Percentiles rank a stretch among this genome's conserved stretches.
Evolutionary conservation across 2,113 vertebrate species (phyloP).

Genomic region (Catharus bicknelli): DNA sequence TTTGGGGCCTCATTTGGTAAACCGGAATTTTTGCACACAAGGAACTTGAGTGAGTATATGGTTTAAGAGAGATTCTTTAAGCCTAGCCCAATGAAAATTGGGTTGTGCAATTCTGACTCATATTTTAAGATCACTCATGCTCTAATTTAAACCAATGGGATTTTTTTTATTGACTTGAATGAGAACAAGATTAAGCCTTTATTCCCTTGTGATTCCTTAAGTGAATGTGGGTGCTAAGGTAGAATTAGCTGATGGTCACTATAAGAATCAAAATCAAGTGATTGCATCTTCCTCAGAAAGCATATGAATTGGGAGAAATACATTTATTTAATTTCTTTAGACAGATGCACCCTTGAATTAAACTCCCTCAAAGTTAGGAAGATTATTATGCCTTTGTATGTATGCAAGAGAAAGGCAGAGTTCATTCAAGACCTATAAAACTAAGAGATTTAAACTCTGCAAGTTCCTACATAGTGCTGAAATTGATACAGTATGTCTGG

Average conservation of each 20-base stretch:
- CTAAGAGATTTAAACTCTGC: not conserved
- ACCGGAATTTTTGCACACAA: not conserved
- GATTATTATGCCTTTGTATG: not conserved
- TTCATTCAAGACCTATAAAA: not conserved
- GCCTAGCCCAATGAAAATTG: not conserved
- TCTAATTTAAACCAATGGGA: constrained; percentile 8
- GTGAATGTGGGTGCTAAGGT: not conserved
- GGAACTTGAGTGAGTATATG: not conserved
- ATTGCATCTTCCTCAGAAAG: not conserved
- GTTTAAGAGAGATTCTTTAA: not conserved
- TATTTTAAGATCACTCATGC: not conserved
- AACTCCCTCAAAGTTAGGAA: not conserved
- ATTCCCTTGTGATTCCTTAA: not conserved
- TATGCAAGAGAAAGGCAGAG: not conserved
- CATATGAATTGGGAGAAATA: not conserved
- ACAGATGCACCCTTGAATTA: not conserved
- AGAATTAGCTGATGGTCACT: not conserved
- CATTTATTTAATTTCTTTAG: not conserved
- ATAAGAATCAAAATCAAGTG: not conserved
- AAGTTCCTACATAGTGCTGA: not conserved
- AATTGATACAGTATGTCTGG: constrained; percentile 23
- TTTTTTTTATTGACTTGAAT: not conserved
- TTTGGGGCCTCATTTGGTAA: constrained; percentile 4
- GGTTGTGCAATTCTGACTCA: constrained; percentile 3
- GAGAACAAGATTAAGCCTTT: constrained; percentile 1